Evolutionary conservation across 2,888 invertebrate genomes (phyloP).

Genomic region (Rhodophaea formosa): DNA sequence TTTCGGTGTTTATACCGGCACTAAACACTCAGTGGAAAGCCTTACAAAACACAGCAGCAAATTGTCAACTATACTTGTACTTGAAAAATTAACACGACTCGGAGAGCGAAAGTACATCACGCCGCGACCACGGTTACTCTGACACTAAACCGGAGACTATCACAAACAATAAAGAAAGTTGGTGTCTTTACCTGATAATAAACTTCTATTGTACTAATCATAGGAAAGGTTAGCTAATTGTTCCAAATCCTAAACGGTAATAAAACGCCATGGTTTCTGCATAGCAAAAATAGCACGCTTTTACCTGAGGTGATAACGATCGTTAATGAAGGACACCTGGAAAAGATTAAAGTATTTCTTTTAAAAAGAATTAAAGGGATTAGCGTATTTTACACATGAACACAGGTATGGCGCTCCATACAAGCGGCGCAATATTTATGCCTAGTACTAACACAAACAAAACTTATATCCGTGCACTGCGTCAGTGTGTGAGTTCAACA

Average conservation of each 20-base stretch:
- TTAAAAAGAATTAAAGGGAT: background rate
- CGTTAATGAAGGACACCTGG: background rate
- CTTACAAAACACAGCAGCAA: no score
- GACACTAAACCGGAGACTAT: background rate
- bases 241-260: background rate
- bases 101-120: background rate
- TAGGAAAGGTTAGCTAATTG: conserved; percentile 1
- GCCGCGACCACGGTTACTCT: background rate
- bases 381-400: no score
- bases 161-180: background rate
- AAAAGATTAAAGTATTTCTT: background rate
- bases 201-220: background rate
- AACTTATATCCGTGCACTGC: no score
- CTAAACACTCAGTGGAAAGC: no score
- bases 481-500: no score
- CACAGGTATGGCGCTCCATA: no score
- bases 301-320: background rate
- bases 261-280: background rate
- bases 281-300: background rate
- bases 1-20: no score
- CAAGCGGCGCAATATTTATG: no score
- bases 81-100: background rate
- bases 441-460: no score
- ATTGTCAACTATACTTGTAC: no score
- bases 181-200: background rate